Conservation (phyloP, 1,140 invertebrate genomes). For the Argopecten irradians region DNA sequence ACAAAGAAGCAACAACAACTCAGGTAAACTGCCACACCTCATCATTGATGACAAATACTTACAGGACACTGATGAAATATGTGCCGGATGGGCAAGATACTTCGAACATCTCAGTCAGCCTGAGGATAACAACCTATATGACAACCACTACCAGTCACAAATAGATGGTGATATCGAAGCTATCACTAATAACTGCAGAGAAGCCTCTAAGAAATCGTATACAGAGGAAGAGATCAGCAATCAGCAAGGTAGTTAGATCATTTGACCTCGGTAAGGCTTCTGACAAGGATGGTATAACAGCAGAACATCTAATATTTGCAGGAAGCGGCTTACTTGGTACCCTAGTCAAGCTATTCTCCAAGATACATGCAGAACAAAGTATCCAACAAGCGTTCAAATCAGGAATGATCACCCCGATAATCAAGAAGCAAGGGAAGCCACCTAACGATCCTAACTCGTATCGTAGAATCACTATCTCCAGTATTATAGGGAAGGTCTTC, state of each 20-base stretch:
- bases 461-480: not conserved
- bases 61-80: too few relatives aligned
- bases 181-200: not conserved
- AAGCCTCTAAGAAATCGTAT: not conserved
- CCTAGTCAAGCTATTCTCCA: not conserved
- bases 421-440: slow-evolving; percentile 30
- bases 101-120: not conserved
- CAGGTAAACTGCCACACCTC: too few relatives aligned
- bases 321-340: not conserved
- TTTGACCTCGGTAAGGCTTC: not conserved
- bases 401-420: slow-evolving; percentile 22
- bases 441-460: slow-evolving; percentile 19
- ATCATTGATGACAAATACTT: too few relatives aligned
- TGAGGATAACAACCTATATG: not conserved
- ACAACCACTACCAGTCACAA: not conserved
- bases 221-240: too few relatives aligned
- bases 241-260: too few relatives aligned
- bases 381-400: not conserved
- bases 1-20: too few relatives aligned
- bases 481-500: slow-evolving; percentile 9
- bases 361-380: not conserved
- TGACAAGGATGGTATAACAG: not conserved
- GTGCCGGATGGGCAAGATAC: not conserved
- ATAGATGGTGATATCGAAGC: not conserved
- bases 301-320: slow-evolving; percentile 28